Percentiles rank a stretch among this genome's conserved stretches.
These are phyloP conservation scores for Geopemphigus sp. DNA, from an alignment of 1,140 invertebrate genomes.

Conservation along the genomic window DNA sequence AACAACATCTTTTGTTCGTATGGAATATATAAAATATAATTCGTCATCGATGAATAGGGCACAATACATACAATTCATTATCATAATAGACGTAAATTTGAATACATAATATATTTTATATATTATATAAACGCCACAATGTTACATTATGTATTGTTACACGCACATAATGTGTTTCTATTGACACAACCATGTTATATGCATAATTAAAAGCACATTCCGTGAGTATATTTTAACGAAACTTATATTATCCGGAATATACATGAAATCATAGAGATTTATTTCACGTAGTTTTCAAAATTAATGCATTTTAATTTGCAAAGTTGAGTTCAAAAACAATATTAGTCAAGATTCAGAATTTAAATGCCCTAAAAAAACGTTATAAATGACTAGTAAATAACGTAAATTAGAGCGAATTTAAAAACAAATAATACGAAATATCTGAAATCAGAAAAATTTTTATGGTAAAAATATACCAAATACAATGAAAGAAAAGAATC, in stretches of 20 bases:
- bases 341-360: no score
- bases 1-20: no score
- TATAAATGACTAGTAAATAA: no score
- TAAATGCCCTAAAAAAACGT: no score
- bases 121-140: background rate
- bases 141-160: background rate
- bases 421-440: no score
- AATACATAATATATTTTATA: background rate
- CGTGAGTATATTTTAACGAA: background rate
- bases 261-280: no score
- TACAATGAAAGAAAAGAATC: no score
- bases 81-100: background rate
- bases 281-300: no score
- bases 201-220: background rate
- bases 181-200: background rate
- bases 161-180: background rate
- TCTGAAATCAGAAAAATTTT: no score
- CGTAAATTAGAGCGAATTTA: no score
- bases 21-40: background rate
- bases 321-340: background rate
- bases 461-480: no score
- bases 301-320: no score
- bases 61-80: background rate
- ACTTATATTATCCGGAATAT: background rate
- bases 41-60: background rate